A percentile compares a stretch with the other conserved stretches of the same genome.
Conservation (phyloP, 2,113 vertebrate species). For the Hippocampus abdominalis region DNA sequence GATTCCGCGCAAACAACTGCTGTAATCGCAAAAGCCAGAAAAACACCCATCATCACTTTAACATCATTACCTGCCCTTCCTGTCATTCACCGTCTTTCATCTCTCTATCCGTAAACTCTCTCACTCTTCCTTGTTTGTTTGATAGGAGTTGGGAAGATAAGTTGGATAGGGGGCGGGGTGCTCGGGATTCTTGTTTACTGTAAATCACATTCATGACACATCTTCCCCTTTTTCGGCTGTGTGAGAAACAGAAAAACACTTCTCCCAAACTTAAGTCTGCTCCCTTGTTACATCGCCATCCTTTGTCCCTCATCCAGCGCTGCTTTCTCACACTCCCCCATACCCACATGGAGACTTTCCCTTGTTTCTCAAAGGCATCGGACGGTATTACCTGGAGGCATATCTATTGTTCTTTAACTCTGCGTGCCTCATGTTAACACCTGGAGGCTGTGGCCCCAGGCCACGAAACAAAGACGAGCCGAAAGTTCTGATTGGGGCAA, state of each 20-base stretch:
- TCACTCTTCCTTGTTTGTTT: constrained; percentile 47
- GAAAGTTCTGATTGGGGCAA: constrained; percentile 58
- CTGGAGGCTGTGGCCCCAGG: constrained; percentile 37
- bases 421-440: constrained; percentile 48
- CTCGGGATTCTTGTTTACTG: constrained; percentile 61
- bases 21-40: constrained; percentile 31
- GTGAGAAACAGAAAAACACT: constrained; percentile 16
- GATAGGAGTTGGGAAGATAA: constrained; percentile 53
- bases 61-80: constrained; percentile 33
- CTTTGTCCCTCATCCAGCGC: constrained; percentile 4
- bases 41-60: constrained; percentile 36
- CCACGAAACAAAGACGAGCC: constrained; percentile 56
- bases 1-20: constrained; percentile 30
- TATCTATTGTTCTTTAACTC: constrained; percentile 53
- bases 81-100: constrained; percentile 42
- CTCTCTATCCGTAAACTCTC: constrained; percentile 33
- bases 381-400: constrained; percentile 40
- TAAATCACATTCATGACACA: constrained; percentile 53
- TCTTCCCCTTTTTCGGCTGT: constrained; percentile 36
- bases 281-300: constrained; percentile 10
- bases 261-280: constrained; percentile 18
- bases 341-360: constrained; percentile 31
- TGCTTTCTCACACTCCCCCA: constrained; percentile 38
- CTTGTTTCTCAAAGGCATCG: constrained; percentile 46
- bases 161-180: constrained; percentile 48